These are phyloP conservation scores for Himalopsyche anomala DNA, from an alignment of 2,888 invertebrate genomes.

Conservation along the genomic window DNA sequence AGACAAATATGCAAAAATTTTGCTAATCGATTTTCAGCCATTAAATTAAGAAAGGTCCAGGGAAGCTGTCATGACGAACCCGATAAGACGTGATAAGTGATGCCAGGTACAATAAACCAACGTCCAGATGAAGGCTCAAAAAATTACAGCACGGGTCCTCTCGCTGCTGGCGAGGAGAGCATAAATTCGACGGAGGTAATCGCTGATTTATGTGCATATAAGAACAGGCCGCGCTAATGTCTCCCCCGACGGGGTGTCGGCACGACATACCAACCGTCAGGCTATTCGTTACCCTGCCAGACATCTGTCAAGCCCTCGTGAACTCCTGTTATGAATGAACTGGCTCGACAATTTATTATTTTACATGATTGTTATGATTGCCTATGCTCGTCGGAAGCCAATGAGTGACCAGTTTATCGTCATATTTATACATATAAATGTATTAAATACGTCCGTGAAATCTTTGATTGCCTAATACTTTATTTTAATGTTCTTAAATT, in stretches of 20 bases:
- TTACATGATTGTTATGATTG: neutral
- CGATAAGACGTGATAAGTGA: conserved; percentile 2
- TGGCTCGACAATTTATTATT: neutral
- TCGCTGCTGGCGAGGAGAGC: neutral
- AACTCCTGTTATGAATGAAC: conserved; percentile 8
- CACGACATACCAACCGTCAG: conserved; percentile 37
- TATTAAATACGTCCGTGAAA: neutral
- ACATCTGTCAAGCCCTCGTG: conserved; percentile 31
- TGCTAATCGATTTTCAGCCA: neutral
- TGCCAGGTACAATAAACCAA: neutral
- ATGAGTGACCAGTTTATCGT: neutral
- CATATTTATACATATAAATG: neutral
- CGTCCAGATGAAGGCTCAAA: neutral
- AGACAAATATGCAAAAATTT: too few relatives aligned
- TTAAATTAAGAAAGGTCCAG: neutral
- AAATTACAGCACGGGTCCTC: neutral
- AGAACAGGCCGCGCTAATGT: conserved; percentile 38
- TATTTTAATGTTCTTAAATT: too few relatives aligned
- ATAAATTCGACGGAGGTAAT: conserved; percentile 32
- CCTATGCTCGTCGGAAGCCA: neutral
- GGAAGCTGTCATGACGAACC: neutral
- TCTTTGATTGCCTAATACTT: neutral
- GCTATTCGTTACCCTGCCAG: conserved; percentile 12
- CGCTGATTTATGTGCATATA: conserved; percentile 29
- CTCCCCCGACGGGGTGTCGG: neutral